Evolutionary conservation across 2,888 invertebrate genomes (phyloP), one percentile per base, ranked within the genome.

Genomic region (Ormyrus pomaceus): DNA sequence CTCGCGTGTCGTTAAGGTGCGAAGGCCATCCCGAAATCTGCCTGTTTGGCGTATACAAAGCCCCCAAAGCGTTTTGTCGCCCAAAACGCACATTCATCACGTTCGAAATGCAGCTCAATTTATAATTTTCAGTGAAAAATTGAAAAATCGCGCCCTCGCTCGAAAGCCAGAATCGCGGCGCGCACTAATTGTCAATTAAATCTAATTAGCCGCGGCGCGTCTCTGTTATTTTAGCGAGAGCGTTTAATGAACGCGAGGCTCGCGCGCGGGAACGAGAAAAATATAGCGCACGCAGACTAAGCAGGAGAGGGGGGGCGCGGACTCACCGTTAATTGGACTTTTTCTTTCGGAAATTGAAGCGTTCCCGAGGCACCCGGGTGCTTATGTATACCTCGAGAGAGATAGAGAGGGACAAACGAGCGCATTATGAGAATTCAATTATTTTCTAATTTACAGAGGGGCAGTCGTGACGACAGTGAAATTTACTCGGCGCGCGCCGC

Each of bases 141-240:
- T 51, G 80, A 72, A 76, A 72, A 68, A 62, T 80, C 34, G 13
- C 53, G 62, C 62, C 68, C 61, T 9, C 3, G 55, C 48, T 53
- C 19, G 19, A 19, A 19, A 19, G 19, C 19, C 19, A 19, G 19
- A 19, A 19, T 19, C 19, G 19, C 19, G 34, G 2, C 5, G 13
- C 8, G 8, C 65, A 64, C 64, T 77, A 77, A 80, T 80, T 80
- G 77, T 68, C 80, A 69, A 80, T 80, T 80, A 80, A 77, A 77
- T 68, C 64, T 80, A 80, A 80, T 80, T 80, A 70, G 64, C 0
- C 73, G 64, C 19, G 19, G 19, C 19, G 65, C 56, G 58, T 10
- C 48, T 69, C 70, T 64, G 50, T 68, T 73, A 61, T 70, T 66
- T 55, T 68, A 56, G 66, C 66, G 5, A 45, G 72, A 45, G 72